Conservation (phyloP, 2,888 invertebrate genomes). For the Sussaba pulchella region DNA sequence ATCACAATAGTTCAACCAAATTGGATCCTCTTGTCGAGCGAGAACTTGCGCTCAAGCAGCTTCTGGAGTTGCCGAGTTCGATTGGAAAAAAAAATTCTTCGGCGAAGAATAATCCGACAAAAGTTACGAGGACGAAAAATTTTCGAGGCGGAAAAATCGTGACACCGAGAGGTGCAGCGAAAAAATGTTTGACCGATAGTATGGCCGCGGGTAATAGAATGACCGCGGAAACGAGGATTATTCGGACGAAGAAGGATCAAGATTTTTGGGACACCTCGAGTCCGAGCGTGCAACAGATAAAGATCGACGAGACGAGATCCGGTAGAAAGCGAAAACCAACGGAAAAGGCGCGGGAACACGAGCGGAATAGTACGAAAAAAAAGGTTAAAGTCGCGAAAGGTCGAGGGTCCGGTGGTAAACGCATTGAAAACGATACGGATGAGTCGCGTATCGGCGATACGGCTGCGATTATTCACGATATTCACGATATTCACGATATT, state of each 20-base stretch:
- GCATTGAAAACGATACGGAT: slow-evolving; percentile 32
- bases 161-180: slow-evolving; percentile 15
- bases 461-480: no score
- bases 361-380: slow-evolving; percentile 79
- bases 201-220: slow-evolving; percentile 55
- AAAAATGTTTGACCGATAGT: slow-evolving; percentile 46
- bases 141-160: slow-evolving; percentile 58
- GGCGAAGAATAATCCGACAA: slow-evolving; percentile 63
- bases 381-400: slow-evolving; percentile 78
- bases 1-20: slow-evolving; percentile 71
- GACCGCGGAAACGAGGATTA: slow-evolving; percentile 16
- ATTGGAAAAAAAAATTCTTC: slow-evolving; percentile 68
- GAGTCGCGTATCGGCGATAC: slow-evolving; percentile 14
- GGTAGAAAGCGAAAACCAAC: slow-evolving; percentile 82
- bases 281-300: slow-evolving; percentile 42
- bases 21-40: slow-evolving; percentile 84
- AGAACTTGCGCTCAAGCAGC: slow-evolving; percentile 86
- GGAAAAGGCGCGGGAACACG: slow-evolving; percentile 81
- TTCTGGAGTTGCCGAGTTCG: slow-evolving; percentile 84
- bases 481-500: no score
- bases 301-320: slow-evolving; percentile 79
- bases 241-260: slow-evolving; percentile 48
- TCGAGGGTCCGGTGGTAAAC: slow-evolving; percentile 65
- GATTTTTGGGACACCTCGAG: slow-evolving; percentile 59
- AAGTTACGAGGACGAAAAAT: slow-evolving; percentile 52